Evolutionary conservation across 2,797 vertebrate species (phyloP), one percentile per base, ranked within the genome.

Genomic region (Enteromius anoplus): DNA sequence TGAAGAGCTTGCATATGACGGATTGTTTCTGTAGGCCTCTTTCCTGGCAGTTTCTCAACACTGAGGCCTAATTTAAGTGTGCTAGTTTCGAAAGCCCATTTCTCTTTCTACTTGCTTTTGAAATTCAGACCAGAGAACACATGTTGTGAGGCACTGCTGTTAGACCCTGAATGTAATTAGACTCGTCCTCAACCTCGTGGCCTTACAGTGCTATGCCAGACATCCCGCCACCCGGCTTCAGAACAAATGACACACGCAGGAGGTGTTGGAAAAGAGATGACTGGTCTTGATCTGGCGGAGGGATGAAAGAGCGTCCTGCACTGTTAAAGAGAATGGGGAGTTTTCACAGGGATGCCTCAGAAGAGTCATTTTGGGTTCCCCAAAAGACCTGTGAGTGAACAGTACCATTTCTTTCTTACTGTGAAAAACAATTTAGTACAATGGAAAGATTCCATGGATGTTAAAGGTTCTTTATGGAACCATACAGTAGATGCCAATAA

Each of bases 131-230:
- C 64, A 49, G 49, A 85, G 77, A 71, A n/a, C 58, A 26, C 69
- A 53, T 78, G 77, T 64, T 82, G 75, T 75, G 72, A 14, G 76
- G 49, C 72, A 76, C 81, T 26, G 80, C 81, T 76, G 64, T 69
- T 68, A 85, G 47, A 65, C 62, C 19, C 32, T 47, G 75, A 85
- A 77, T 29, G 60, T 78, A 70, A 66, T 49, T 55, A 34, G 75
- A 45, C 49, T 47, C 11, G 69, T 82, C 79, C 69, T 75, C 75
- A 70, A 71, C 62, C 55, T 69, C 40, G 23, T 82, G 72, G 72
- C 81, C 73, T 45, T 40, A 64, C 68, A 34, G 12, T 42, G 60
- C 32, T 40, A 21, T 70, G 45, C 64, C 65, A 76, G 80, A 42
- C 79, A 68, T 69, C 80, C 23, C 4, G 19, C 62, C 72, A 76